A percentile compares a stretch with the other conserved stretches of the same genome.
Conservation (phyloP, 2,113 vertebrate genomes). For the Barnardius zonarius region DNA sequence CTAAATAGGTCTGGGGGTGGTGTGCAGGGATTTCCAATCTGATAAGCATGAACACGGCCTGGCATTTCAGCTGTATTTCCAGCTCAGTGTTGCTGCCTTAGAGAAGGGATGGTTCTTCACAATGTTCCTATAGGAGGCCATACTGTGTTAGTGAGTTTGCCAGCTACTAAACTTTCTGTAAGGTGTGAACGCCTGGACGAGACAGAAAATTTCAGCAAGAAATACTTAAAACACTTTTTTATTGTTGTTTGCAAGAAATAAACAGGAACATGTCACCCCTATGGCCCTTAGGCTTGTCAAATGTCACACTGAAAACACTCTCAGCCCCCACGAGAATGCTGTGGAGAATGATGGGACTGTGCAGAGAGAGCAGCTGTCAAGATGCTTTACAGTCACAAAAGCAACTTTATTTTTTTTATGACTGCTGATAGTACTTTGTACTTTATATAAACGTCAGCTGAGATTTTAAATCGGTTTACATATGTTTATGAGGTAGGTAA, state of each 20-base stretch:
- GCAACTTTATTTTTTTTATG: not conserved
- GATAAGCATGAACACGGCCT: no score
- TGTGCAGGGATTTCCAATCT: not conserved
- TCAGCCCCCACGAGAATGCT: not conserved
- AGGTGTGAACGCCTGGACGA: not conserved
- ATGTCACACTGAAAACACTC: not conserved
- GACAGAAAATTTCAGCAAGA: not conserved
- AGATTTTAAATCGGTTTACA: not conserved
- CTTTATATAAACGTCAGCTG: not conserved
- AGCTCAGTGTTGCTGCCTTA: not conserved
- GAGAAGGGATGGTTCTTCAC: not conserved
- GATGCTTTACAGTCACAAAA: not conserved
- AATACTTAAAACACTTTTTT: not conserved
- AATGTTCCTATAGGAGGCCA: not conserved
- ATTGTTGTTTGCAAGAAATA: not conserved
- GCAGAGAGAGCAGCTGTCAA: not conserved
- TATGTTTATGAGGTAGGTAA: not conserved
- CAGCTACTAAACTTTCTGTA: not conserved
- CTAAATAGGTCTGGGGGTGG: no score
- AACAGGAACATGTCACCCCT: not conserved
- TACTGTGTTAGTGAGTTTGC: not conserved
- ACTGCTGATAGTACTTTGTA: not conserved
- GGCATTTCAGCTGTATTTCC: not conserved
- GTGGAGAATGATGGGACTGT: not conserved
- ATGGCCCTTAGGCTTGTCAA: not conserved